Evolutionary conservation across 2,888 invertebrate species (phyloP), one percentile per base, ranked within the genome.

Genomic region (Empis stercorea): DNA sequence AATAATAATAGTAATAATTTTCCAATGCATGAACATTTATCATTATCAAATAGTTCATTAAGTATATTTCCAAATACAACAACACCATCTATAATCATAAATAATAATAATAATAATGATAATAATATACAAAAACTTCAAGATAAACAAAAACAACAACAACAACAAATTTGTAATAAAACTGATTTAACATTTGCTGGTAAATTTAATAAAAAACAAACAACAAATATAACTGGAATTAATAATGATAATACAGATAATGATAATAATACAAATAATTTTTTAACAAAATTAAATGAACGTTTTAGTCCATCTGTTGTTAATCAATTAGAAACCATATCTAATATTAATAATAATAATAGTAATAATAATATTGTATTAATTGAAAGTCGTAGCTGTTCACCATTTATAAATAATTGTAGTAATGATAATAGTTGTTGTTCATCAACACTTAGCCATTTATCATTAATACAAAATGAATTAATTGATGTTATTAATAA

Each of bases 121-220:
- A 44, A 46, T 10, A 47, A 49, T 50, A 48, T 45, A 44, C 23
- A 39, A 36, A 41, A 5, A 34, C 36, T 46, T 38, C 48, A 43
- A 38, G 46, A 11, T 32, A 15, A 17, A 43, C 30, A 30, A 48
- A 46, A 14, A n/a, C 34, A 34, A 6, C 13, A 42, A 47, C 16
- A 47, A 45, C 39, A 50, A 14, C 30, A 45, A 45, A n/a, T 36
- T 39, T 17, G 30, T 39, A 17, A 48, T 39, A 42, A 50, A 44
- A 47, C 47, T 14, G 64, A 67, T 49, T 59, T 68, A 47, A 63
- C 66, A 11, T 68, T 68, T 55, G 57, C 63, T 4, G 68, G 68
- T 1, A 61, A 64, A 54, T 68, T 68, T 50, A 62, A 62, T 34
- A 56, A 60, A 34, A 53, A 44, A 11, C 53, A 17, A 23, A 10